Evolutionary conservation across 1,140 invertebrate genomes (phyloP), one percentile per base, ranked within the genome.

Genomic region (Pogonomyrmex californicus): DNA sequence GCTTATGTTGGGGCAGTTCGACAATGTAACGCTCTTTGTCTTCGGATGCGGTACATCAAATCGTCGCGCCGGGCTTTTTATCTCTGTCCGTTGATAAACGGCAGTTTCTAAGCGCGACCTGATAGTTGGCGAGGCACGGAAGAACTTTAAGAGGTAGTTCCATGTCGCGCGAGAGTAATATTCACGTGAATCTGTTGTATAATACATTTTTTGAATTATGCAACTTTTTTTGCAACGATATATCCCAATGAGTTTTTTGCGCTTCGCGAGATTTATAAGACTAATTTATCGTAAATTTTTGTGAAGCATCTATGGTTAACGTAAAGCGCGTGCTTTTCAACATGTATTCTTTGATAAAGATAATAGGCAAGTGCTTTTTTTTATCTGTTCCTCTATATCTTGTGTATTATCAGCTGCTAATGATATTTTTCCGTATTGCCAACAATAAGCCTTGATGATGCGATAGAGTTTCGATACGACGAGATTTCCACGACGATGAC

Each of bases 391-490:
- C 75, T 51, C 63, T 44, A 38, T 17, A 3, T 38, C 63, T 33
- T 47, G 71, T n/a, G 44, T 9, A 81, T 81, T 56, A 81, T 70
- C 76, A n/a, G 17, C n/a, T 75, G 54, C 33, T 30, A 23, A 17
- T n/a, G 17, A 4, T 9, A 65, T 78, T 6, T 78, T 30, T 9
- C 3, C 30, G 17, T 76, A 51, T n/a, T 33, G 4, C 10, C 51
- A 78, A 54, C 65, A 41, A 63, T 60, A 63, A 60, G 33, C 36
- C 65, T 36, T 23, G 4, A 7, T n/a, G 63, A 23, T 6, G 33
- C 23, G 51, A 58, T 62, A 58, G 30, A 86, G 63, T 68, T 79
- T 82, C 63, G 65, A 82, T 82, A 30, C 54, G 68, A 60, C 38
- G 38, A 47, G 54, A 38, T 82, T 47, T 71, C 79, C 12, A 10